phyloP scores from a whole-genome alignment of 2,888 invertebrate species.

The Tiliacea citrago region DNA sequence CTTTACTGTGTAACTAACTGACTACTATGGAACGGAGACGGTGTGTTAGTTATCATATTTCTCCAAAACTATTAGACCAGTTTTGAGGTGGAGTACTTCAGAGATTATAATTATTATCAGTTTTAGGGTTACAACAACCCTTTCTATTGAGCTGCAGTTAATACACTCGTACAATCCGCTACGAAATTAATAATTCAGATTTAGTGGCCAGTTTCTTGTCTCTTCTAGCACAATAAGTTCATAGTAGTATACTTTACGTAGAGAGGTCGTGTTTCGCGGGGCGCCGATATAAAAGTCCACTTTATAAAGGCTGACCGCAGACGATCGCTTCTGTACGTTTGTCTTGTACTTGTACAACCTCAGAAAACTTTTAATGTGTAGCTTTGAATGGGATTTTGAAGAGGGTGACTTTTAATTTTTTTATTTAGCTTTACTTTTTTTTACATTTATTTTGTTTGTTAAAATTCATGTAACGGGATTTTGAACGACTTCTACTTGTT shows the following conservation, averaged over 20 bases:
- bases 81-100: too few species aligned
- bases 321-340: slow-evolving; percentile 78
- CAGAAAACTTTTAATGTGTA: slow-evolving; percentile 67
- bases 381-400: slow-evolving; percentile 47
- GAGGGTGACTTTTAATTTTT: slow-evolving; percentile 5
- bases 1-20: too few species aligned
- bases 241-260: slow-evolving; percentile 76
- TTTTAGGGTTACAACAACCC: too few species aligned
- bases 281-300: slow-evolving; percentile 85
- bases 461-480: neutral
- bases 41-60: too few species aligned
- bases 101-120: too few species aligned
- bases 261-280: slow-evolving; percentile 84
- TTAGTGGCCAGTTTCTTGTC: neutral
- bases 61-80: too few species aligned
- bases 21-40: too few species aligned
- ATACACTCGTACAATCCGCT: neutral
- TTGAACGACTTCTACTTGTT: neutral
- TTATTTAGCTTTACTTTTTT: neutral
- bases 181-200: neutral
- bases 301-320: slow-evolving; percentile 85
- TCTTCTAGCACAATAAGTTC: slow-evolving; percentile 64
- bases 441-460: neutral
- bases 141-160: neutral
- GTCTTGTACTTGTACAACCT: slow-evolving; percentile 72